These are phyloP conservation scores for Podotricha telesiphe DNA, from an alignment of 2,888 invertebrate genomes.

Conservation along the genomic window DNA sequence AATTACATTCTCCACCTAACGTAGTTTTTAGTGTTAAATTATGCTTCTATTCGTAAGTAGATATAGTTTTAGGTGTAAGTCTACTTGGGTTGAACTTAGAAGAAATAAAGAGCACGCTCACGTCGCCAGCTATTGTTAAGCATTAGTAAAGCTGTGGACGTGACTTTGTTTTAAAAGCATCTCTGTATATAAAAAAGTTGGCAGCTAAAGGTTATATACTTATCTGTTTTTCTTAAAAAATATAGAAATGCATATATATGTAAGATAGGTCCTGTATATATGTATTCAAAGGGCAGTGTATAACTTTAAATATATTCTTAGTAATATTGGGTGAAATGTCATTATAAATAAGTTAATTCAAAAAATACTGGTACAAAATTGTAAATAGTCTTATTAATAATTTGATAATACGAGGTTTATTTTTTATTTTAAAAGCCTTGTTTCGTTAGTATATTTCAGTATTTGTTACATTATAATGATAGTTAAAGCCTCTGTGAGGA, in stretches of 20 bases:
- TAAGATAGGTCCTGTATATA: no score
- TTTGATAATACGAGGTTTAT: background rate
- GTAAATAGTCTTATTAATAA: background rate
- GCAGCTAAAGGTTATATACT: background rate
- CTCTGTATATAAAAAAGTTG: background rate
- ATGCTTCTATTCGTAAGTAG: background rate
- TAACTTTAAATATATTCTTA: no score
- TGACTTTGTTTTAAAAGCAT: conserved; percentile 22
- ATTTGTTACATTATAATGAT: conserved; percentile 20
- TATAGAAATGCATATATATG: background rate
- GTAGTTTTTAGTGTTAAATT: background rate
- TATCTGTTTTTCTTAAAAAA: background rate
- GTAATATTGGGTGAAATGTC: no score
- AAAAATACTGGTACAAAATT: no score
- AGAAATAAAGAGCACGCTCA: conserved; percentile 22
- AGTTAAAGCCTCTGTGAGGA: conserved; percentile 26
- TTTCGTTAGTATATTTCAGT: conserved; percentile 10
- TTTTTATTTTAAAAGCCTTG: background rate
- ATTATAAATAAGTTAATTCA: no score
- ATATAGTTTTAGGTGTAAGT: background rate
- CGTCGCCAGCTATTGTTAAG: conserved; percentile 26
- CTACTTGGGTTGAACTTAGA: conserved; percentile 1
- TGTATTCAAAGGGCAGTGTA: no score
- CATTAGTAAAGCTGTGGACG: conserved; percentile 3
- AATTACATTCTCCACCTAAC: no score